Conservation (phyloP, 2,113 vertebrate genomes). For the Phoenicopterus ruber region DNA sequence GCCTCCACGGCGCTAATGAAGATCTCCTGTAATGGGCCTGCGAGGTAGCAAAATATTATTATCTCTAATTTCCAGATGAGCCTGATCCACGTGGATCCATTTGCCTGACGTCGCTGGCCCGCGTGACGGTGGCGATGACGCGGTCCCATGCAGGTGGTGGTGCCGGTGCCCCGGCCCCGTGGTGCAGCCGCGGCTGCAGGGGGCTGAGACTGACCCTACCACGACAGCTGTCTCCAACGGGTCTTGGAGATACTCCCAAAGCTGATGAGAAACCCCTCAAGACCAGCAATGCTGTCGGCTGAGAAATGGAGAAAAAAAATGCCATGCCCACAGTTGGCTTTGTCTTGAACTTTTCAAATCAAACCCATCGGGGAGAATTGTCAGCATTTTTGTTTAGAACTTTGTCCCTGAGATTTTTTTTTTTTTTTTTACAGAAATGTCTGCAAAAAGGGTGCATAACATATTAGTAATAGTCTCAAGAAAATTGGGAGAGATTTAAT, state of each 20-base stretch:
- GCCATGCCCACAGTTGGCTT: neutral
- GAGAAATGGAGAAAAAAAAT: neutral
- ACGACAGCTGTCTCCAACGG: rapidly evolving
- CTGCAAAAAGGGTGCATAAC: neutral
- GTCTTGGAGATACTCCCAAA: neutral
- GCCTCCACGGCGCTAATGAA: neutral
- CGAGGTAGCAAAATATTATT: neutral
- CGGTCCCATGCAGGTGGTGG: neutral
- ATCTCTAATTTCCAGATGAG: conserved; percentile 19
- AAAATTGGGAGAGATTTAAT: neutral
- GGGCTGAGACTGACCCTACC: too few species aligned
- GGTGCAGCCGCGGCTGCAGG: rapidly evolving
- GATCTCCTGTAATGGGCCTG: neutral
- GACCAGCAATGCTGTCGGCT: neutral
- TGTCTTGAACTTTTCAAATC: neutral
- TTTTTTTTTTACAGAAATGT: neutral
- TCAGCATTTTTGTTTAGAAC: neutral
- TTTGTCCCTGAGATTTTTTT: neutral
- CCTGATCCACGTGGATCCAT: neutral
- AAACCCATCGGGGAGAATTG: neutral
- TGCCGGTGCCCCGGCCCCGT: neutral
- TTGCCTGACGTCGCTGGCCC: neutral
- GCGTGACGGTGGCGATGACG: rapidly evolving
- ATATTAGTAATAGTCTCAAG: neutral
- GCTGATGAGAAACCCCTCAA: neutral